A percentile compares a stretch with the other conserved stretches of the same genome.
phyloP scores from a whole-genome alignment of 2,113 vertebrate genomes.

The Myotis davidii region DNA sequence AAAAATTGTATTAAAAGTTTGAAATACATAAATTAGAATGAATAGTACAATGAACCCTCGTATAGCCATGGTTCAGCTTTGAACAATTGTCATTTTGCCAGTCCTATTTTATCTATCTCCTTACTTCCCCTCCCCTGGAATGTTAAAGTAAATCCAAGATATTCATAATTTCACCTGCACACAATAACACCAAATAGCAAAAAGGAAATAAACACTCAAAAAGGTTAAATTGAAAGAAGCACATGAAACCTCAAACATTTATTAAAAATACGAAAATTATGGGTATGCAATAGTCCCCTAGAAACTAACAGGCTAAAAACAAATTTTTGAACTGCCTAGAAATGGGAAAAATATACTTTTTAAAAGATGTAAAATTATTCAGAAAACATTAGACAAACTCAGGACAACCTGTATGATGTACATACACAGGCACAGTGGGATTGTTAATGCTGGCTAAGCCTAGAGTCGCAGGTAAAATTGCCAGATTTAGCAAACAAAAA shows the following conservation, averaged over 20 bases:
- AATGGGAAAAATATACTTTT: slow-evolving; percentile 17
- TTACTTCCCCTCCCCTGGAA: neutral
- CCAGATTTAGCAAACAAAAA: slow-evolving; percentile 3
- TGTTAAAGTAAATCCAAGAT: neutral
- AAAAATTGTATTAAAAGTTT: neutral
- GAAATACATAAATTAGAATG: neutral
- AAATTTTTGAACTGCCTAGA: neutral
- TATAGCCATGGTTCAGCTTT: neutral
- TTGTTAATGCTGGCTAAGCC: neutral
- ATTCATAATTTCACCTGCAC: neutral
- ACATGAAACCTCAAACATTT: neutral
- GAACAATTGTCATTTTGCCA: neutral
- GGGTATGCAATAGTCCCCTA: neutral
- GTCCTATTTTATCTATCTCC: neutral
- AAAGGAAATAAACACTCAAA: neutral
- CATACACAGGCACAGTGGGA: neutral
- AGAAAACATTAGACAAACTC: neutral
- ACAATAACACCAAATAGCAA: neutral
- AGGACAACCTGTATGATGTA: neutral
- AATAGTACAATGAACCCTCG: neutral
- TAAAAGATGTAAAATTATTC: slow-evolving; percentile 25
- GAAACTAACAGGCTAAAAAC: neutral
- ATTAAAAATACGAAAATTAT: slow-evolving; percentile 24
- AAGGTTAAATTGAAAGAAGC: neutral
- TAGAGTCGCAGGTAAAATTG: neutral